Conservation (phyloP, 2,888 invertebrate species). For the Artemia sinica region DNA sequence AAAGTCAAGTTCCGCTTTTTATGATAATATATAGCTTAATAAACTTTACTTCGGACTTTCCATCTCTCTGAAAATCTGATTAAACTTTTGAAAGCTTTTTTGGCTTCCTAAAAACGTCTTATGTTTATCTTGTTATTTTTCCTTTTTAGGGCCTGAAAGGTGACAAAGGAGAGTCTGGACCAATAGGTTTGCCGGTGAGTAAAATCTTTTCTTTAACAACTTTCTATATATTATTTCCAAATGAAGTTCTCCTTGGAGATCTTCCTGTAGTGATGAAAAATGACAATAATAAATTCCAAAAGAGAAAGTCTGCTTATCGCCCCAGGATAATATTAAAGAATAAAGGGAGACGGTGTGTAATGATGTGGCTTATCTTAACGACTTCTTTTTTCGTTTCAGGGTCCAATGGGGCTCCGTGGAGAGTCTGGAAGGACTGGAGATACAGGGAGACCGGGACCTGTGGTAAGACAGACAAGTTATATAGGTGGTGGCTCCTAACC, state of each 20-base stretch:
- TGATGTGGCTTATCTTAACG: slow-evolving; percentile 16
- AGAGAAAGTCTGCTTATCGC: not conserved
- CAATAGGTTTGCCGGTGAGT: slow-evolving; percentile 90
- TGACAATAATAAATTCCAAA: slow-evolving; percentile 1
- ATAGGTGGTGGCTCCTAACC: slow-evolving; percentile 1
- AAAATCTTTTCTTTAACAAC: slow-evolving; percentile 20
- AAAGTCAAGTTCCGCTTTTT: too few relatives aligned
- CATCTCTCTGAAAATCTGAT: too few relatives aligned
- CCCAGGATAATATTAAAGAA: not conserved
- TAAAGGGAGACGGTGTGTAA: slow-evolving; percentile 1
- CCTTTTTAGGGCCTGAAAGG: slow-evolving; percentile 57
- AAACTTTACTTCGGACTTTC: too few relatives aligned
- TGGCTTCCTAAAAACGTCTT: too few relatives aligned
- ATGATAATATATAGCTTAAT: too few relatives aligned
- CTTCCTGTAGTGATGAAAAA: not conserved
- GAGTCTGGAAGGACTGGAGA: slow-evolving; percentile 53
- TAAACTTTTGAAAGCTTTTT: too few relatives aligned
- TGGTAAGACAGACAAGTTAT: slow-evolving; percentile 44
- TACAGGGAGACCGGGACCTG: slow-evolving; percentile 52
- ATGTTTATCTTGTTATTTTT: slow-evolving; percentile 17
- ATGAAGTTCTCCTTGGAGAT: not conserved
- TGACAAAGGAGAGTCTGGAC: slow-evolving; percentile 66
- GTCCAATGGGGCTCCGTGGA: slow-evolving; percentile 62
- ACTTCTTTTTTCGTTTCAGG: slow-evolving; percentile 37
- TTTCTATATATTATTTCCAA: not conserved